These are phyloP conservation scores for Emydocephalus ijimae DNA, from an alignment of 2,113 vertebrate genomes.

Conservation along the genomic window DNA sequence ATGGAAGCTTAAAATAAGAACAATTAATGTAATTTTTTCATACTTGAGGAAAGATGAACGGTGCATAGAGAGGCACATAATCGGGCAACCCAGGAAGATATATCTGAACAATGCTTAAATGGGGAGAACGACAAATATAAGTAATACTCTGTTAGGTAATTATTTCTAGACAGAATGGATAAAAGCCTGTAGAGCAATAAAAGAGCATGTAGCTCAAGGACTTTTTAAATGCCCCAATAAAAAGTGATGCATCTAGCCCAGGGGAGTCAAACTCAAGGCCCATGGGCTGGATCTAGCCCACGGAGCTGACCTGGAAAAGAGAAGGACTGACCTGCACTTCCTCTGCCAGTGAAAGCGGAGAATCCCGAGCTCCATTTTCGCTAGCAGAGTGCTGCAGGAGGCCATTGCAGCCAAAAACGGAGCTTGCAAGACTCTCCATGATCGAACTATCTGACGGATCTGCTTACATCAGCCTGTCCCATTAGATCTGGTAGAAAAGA, in stretches of 20 bases:
- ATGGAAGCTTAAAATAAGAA: background rate
- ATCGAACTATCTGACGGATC: background rate
- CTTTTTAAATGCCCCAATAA: background rate
- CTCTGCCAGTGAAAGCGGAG: too few relatives aligned
- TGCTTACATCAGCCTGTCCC: background rate
- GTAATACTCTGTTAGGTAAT: background rate
- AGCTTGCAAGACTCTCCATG: background rate
- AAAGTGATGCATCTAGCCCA: background rate
- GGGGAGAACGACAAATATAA: background rate
- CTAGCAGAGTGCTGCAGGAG: too few relatives aligned
- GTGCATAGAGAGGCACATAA: background rate
- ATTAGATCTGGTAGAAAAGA: background rate
- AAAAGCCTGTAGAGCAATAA: background rate
- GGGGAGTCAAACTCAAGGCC: too few relatives aligned
- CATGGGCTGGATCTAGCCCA: too few relatives aligned
- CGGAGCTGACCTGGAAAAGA: too few relatives aligned
- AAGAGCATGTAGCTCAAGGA: background rate
- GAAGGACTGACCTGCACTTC: too few relatives aligned
- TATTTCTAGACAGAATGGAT: background rate
- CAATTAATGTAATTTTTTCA: background rate
- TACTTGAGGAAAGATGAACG: background rate
- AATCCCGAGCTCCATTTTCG: too few relatives aligned
- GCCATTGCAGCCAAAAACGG: too few relatives aligned
- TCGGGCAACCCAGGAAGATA: background rate
- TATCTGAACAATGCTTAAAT: background rate